Evolutionary conservation across 2,113 vertebrate species (phyloP), one percentile per base, ranked within the genome.

Genomic region (Sturnus vulgaris): DNA sequence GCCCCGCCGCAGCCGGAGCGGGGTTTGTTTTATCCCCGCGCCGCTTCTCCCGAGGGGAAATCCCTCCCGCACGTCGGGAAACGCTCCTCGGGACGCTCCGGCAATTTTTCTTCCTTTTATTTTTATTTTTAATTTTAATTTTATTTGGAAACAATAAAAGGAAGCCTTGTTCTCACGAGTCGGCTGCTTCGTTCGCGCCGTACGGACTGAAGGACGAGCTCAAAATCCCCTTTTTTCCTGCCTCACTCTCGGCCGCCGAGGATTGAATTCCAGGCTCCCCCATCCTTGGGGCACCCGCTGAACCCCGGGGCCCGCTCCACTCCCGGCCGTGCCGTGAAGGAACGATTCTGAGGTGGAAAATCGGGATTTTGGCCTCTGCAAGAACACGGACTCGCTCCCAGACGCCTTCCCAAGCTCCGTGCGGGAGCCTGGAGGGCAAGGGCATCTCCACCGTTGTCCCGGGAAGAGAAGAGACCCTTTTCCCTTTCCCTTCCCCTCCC

Each of bases 81-180:
- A 20, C 12, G 15, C 69, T 39, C 7, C 55, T 65, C 23, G 65
- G 73, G 60, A 56, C 24, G 65, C 82, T 9, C 37, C 19, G 60
- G 59, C 49, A 15, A 1, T 63, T 86, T 23, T 25, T 25, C 72
- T 4, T 6, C n/a, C 71, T 69, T 68, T 25, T 3, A 33, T 73
- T 47, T 39, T 25, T 3, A 39, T 73, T 47, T 39, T 61, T 90
- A 23, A 72, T 47, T 39, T 61, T 90, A 30, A 79, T 66, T 56
- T 76, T 56, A 27, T 50, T n/a, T 50, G 47, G 44, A 15, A 16
- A 93, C 57, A 96, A 95, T 92, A 95, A 96, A 95, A 82, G 27
- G 65, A 70, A 95, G 66, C 33, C 22, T 73, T 82, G 86, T 77
- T 93, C 88, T 92, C 91, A 69, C 35, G 33, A 42, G 11, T 33